These are phyloP conservation scores for Drosophila setosimentum DNA, from an alignment of 2,888 invertebrate genomes.

Conservation along the genomic window DNA sequence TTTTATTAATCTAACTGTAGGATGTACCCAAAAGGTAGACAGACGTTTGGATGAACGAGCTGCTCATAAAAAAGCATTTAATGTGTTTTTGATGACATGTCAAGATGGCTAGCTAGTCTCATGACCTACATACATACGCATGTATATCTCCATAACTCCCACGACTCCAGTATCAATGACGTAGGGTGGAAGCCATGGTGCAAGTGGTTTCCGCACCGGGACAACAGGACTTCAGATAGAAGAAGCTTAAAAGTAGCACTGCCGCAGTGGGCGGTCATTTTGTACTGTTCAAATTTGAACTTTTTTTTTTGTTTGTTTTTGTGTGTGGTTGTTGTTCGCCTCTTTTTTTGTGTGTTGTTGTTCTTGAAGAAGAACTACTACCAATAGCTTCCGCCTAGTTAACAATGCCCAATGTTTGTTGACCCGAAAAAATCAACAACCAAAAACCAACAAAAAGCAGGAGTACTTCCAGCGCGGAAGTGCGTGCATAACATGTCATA, in stretches of 20 bases:
- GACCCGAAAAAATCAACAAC: slow-evolving; percentile 32
- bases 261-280: slow-evolving; percentile 19
- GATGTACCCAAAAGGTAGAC: slow-evolving; percentile 70
- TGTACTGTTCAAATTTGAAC: slow-evolving; percentile 53
- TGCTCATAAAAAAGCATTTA: slow-evolving; percentile 77
- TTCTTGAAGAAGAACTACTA: slow-evolving; percentile 43
- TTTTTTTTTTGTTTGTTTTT: slow-evolving; percentile 23
- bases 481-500: slow-evolving; percentile 68
- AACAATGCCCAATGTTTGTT: slow-evolving; percentile 70
- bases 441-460: not conserved
- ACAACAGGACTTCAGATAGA: slow-evolving; percentile 34
- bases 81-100: slow-evolving; percentile 81
- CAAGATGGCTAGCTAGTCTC: slow-evolving; percentile 55
- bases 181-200: slow-evolving; percentile 15
- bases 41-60: slow-evolving; percentile 73
- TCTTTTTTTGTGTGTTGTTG: not conserved
- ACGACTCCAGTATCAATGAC: slow-evolving; percentile 38
- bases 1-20: slow-evolving; percentile 5
- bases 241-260: slow-evolving; percentile 22
- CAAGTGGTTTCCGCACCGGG: slow-evolving; percentile 34
- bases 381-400: slow-evolving; percentile 65
- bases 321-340: not conserved
- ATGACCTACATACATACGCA: slow-evolving; percentile 8
- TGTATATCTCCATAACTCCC: slow-evolving; percentile 5
- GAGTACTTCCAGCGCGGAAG: slow-evolving; percentile 39